Evolutionary conservation across 2,888 invertebrate species (phyloP).

Genomic region (Copidosoma aretas): DNA sequence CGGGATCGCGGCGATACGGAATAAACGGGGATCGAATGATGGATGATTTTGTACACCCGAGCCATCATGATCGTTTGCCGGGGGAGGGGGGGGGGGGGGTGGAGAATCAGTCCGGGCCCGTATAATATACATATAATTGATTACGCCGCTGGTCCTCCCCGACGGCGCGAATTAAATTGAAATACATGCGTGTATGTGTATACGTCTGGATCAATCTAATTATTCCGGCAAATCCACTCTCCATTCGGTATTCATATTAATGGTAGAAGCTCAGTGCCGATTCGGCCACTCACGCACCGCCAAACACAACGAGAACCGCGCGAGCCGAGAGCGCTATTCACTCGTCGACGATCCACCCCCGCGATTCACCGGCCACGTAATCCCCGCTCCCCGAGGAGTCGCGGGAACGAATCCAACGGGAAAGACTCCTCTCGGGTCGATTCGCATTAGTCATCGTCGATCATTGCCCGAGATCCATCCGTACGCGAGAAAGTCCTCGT

Average conservation of each 20-base stretch:
- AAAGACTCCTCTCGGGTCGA: neutral
- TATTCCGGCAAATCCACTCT: slow-evolving; percentile 12
- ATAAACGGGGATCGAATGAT: neutral
- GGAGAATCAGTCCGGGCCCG: neutral
- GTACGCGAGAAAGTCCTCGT: too few relatives aligned
- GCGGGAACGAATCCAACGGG: neutral
- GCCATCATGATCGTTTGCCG: too few relatives aligned
- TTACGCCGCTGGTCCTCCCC: neutral
- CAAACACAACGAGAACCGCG: neutral
- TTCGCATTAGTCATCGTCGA: slow-evolving; percentile 28
- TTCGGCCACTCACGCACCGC: neutral
- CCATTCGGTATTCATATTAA: slow-evolving; percentile 13
- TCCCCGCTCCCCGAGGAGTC: neutral
- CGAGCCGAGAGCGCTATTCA: slow-evolving; percentile 13
- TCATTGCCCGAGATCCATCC: slow-evolving; percentile 10
- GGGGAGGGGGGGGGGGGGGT: neutral
- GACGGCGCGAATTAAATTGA: slow-evolving; percentile 5
- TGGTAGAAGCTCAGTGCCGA: neutral
- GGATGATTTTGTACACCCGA: neutral
- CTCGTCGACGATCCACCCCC: neutral
- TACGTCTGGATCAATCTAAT: slow-evolving; percentile 31
- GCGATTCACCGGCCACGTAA: slow-evolving; percentile 2
- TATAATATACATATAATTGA: neutral
- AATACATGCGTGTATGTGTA: slow-evolving; percentile 19
- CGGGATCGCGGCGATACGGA: too few relatives aligned